Evolutionary conservation across 2,797 vertebrate genomes (phyloP).

Genomic region (Enteromius trimaculatus): DNA sequence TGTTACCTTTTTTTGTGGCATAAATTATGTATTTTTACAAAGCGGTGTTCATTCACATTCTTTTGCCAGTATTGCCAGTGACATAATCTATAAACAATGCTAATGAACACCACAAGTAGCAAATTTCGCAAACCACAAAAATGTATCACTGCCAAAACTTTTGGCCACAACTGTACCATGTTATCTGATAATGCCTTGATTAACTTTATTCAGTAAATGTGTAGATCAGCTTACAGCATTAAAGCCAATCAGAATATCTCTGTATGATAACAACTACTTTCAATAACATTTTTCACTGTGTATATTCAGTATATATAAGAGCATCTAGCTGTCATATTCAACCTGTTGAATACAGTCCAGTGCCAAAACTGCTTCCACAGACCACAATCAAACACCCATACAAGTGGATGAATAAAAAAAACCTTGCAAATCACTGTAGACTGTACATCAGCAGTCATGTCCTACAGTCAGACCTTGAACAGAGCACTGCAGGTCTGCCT

Average conservation of each 20-base stretch:
- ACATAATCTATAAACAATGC: too few relatives aligned
- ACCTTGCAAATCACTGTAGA: slow-evolving; percentile 14
- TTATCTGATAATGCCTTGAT: not conserved
- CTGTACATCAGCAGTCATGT: slow-evolving; percentile 34
- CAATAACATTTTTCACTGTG: not conserved
- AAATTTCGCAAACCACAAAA: too few relatives aligned
- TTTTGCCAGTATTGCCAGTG: too few relatives aligned
- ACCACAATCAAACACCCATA: not conserved
- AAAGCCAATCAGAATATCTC: not conserved
- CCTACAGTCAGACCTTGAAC: slow-evolving; percentile 44
- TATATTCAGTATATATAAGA: not conserved
- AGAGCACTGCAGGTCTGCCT: slow-evolving; percentile 35
- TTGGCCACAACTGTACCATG: not conserved
- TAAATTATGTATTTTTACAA: too few relatives aligned
- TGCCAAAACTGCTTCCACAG: not conserved
- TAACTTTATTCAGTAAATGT: not conserved
- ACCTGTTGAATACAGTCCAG: not conserved
- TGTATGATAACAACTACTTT: not conserved
- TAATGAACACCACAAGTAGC: too few relatives aligned
- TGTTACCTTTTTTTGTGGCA: too few relatives aligned
- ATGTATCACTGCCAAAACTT: too few relatives aligned
- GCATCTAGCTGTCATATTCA: not conserved
- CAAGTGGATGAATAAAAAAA: slow-evolving; percentile 16
- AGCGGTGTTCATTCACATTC: too few relatives aligned
- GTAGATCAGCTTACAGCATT: not conserved